Base-by-base conservation (phyloP, 2,888 invertebrate genomes). In the Trachelus stipa region DNA sequence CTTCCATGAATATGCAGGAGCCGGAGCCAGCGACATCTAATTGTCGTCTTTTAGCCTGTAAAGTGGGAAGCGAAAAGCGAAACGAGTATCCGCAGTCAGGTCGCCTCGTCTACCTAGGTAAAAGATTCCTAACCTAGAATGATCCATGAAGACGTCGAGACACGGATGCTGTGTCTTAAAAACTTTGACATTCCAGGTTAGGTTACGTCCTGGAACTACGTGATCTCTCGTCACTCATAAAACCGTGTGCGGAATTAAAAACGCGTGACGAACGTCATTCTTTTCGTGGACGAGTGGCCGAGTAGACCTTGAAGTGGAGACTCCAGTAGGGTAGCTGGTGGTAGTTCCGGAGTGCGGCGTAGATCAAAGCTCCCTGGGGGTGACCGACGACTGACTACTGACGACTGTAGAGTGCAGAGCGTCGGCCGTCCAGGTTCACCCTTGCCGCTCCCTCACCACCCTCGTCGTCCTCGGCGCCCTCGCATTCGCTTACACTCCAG, bases 301-400 rank as follows among this genome's bases (percentile, higher is more conserved):
- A 79, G 77, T 80, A 81, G 84, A 82, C 82, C 83, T 79, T 79
- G 79, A 80, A 80, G 80, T 78, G 83, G 23, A 56, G 56, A 56
- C 56, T 83, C 85, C 81, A 84, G 87, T 84, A 86, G 88, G 86
- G 85, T 85, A 84, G 87, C 71, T 33, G 71, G 71, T 34, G 83
- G 81, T 83, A 81, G 85, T 86, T 86, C 83, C 82, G 83, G 82
- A 86, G 87, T 88, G 86, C 90, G 90, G 90, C 88, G 85, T 83
- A 89, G 90, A 91, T 91, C 91, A 91, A 91, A 91, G 91, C 86
- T 83, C 86, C 84, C 86, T 82, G 84, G 88, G 89, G 89, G 90
- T 88, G 88, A 86, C 85, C 85, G 83, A 83, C 87, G 83, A 85
- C 82, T 86, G 82, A 85, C 81, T 34, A 31, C 71, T 31, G 71